A percentile compares a stretch with the other conserved stretches of the same genome.
Conservation (phyloP, 2,113 vertebrate genomes). For the Cinclus mexicanus region DNA sequence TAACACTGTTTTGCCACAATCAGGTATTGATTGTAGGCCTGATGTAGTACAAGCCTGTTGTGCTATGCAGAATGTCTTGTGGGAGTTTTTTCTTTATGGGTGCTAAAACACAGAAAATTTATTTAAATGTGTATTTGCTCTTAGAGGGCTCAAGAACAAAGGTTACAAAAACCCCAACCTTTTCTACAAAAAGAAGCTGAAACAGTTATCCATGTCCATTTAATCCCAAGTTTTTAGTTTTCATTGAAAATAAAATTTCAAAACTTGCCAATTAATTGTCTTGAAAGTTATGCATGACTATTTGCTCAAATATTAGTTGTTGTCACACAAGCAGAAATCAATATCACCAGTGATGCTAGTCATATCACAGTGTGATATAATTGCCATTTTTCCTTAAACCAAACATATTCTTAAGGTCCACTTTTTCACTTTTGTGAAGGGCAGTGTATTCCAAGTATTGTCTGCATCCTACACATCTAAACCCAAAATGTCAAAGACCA, state of each 20-base stretch:
- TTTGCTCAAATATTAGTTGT: not conserved
- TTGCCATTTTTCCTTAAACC: not conserved
- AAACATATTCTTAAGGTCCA: not conserved
- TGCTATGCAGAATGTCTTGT: not conserved
- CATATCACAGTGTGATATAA: not conserved
- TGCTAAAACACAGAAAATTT: not conserved
- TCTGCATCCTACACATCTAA: not conserved
- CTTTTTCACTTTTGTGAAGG: not conserved
- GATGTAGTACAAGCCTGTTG: not conserved
- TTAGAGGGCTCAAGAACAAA: not conserved
- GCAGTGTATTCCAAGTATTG: not conserved
- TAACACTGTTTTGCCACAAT: not conserved
- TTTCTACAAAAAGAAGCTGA: not conserved
- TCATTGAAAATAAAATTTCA: not conserved
- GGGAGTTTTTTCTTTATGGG: not conserved
- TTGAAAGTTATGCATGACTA: not conserved
- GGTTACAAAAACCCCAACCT: fast-evolving
- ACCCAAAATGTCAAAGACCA: not conserved
- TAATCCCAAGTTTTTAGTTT: not conserved
- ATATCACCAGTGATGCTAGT: not conserved
- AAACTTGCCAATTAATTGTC: not conserved
- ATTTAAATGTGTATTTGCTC: not conserved
- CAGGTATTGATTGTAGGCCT: not conserved
- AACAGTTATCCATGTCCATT: not conserved
- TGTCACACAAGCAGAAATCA: not conserved